These are phyloP conservation scores for Yponomeuta evonymella DNA, from an alignment of 2,888 invertebrate genomes.

Conservation along the genomic window DNA sequence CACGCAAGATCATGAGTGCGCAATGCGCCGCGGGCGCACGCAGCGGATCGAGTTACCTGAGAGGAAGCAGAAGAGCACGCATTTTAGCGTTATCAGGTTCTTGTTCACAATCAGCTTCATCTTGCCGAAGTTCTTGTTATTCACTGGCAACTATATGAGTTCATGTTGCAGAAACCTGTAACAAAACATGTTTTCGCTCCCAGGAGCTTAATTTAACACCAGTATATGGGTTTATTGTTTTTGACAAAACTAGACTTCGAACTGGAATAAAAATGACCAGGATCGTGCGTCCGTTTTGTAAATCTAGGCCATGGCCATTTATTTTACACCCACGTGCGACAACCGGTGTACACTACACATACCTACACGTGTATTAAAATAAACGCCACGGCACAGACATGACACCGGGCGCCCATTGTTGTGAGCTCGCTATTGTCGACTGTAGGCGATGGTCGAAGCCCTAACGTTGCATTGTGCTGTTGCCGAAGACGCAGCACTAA, in stretches of 20 bases:
- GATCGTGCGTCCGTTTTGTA: conserved; percentile 22
- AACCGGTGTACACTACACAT: conserved; percentile 21
- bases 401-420: conserved; percentile 20
- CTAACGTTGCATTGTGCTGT: background rate
- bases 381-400: conserved; percentile 28
- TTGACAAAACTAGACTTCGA: background rate
- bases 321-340: conserved; percentile 35
- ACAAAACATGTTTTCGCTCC: conserved; percentile 6
- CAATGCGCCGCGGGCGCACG: background rate
- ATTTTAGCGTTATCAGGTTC: conserved; percentile 86
- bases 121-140: conserved; percentile 24
- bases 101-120: conserved; percentile 76
- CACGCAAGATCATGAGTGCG: conserved; percentile 6
- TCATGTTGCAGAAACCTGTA: conserved; percentile 16
- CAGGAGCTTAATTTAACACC: background rate
- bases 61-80: conserved; percentile 87
- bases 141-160: background rate
- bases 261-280: background rate
- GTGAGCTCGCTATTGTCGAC: conserved; percentile 17
- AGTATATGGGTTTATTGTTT: background rate
- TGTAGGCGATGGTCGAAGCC: conserved; percentile 15
- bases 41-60: conserved; percentile 73
- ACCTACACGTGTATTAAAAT: conserved; percentile 29
- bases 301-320: conserved; percentile 57
- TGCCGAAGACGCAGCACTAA: background rate